Evolutionary conservation across 1,140 invertebrate genomes (phyloP).

Genomic region (Brachionus paranguensis): DNA sequence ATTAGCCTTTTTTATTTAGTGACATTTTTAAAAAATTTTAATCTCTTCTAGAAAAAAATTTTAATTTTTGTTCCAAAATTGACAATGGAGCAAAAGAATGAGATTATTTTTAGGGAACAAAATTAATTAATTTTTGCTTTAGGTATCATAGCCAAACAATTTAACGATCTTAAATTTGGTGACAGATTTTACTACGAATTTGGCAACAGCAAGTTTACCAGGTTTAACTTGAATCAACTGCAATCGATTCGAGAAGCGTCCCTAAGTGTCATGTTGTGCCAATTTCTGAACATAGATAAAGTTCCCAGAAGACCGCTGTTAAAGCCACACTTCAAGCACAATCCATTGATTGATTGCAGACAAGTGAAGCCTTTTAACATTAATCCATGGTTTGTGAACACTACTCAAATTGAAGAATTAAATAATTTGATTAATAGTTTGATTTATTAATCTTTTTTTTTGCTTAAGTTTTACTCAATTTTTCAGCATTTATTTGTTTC

Average conservation of each 20-base stretch:
- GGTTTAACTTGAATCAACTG: not conserved
- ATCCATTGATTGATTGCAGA: slow-evolving; percentile 10
- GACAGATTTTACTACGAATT: slow-evolving; percentile 83
- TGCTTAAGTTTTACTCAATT: not conserved
- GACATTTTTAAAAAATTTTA: no score
- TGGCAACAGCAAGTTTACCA: not conserved
- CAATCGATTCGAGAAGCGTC: not conserved
- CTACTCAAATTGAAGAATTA: not conserved
- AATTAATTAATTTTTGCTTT: not conserved
- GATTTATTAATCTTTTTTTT: not conserved
- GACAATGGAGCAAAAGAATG: no score
- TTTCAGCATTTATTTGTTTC: not conserved
- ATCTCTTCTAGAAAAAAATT: no score
- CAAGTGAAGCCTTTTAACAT: not conserved
- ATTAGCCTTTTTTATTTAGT: no score
- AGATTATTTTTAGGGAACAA: not conserved
- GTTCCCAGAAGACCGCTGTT: not conserved
- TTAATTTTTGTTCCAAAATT: no score
- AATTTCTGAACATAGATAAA: not conserved
- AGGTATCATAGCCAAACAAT: slow-evolving; percentile 78
- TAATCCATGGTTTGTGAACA: slow-evolving; percentile 10
- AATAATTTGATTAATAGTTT: not conserved
- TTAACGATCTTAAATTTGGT: slow-evolving; percentile 75
- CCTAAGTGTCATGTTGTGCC: not conserved
- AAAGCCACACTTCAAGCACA: not conserved